phyloP scores from a whole-genome alignment of 1,140 invertebrate genomes.

The Battus philenor region DNA sequence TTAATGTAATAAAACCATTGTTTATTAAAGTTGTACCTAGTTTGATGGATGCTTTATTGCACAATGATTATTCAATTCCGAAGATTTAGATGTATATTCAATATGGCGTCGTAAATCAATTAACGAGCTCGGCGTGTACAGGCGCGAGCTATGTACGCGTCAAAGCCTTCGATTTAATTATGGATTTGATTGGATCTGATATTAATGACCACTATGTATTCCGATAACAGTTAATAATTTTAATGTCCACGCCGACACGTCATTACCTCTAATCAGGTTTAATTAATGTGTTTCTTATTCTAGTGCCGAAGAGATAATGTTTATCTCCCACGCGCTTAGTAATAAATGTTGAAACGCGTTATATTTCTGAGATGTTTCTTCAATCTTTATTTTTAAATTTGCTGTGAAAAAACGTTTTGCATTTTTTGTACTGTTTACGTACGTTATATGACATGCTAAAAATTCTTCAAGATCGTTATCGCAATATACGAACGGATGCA shows the following conservation, averaged over 20 bases:
- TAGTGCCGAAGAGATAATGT: neutral
- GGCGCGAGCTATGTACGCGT: slow-evolving; percentile 12
- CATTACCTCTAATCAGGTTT: slow-evolving; percentile 2
- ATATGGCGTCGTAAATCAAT: slow-evolving; percentile 11
- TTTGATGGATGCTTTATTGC: too few relatives aligned
- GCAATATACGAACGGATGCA: too few relatives aligned
- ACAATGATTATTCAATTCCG: neutral
- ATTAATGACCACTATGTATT: slow-evolving; percentile 13
- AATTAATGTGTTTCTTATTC: slow-evolving; percentile 7
- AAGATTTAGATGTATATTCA: neutral
- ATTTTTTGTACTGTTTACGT: too few relatives aligned
- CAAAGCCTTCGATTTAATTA: slow-evolving; percentile 33
- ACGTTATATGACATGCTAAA: too few relatives aligned
- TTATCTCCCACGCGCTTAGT: too few relatives aligned
- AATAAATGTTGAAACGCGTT: too few relatives aligned
- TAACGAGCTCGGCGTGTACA: neutral
- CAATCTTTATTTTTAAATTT: too few relatives aligned
- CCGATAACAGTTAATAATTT: slow-evolving; percentile 12
- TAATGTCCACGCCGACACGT: slow-evolving; percentile 1
- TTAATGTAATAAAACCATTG: too few relatives aligned
- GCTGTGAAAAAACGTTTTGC: too few relatives aligned
- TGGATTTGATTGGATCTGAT: slow-evolving; percentile 21
- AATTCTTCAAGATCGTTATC: too few relatives aligned
- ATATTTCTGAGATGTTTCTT: too few relatives aligned
- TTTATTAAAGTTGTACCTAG: too few relatives aligned